Conservation (phyloP, 2,888 invertebrate species). For the Clostera curtula region DNA sequence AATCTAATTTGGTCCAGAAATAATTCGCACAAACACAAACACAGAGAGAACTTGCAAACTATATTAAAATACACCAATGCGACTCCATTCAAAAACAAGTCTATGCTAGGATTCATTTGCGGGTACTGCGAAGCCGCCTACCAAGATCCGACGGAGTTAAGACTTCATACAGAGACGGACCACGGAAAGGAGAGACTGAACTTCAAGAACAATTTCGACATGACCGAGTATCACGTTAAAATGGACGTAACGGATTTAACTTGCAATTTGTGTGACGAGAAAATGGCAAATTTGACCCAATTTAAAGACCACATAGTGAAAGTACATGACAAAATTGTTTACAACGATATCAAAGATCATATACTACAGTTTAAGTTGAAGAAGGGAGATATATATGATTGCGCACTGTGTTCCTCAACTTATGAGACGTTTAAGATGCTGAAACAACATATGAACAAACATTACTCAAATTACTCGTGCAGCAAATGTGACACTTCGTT, state of each 20-base stretch:
- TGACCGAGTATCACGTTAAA: slow-evolving; percentile 43
- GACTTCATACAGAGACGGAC: slow-evolving; percentile 27
- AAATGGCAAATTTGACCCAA: slow-evolving; percentile 26
- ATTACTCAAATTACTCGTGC: slow-evolving; percentile 53
- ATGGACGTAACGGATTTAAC: slow-evolving; percentile 37
- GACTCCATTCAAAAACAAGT: slow-evolving; percentile 49
- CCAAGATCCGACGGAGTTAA: slow-evolving; percentile 47
- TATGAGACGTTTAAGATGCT: slow-evolving; percentile 64
- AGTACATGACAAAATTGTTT: slow-evolving; percentile 32
- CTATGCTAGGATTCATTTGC: slow-evolving; percentile 45
- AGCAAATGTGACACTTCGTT: slow-evolving; percentile 43
- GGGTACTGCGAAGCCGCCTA: slow-evolving; percentile 44
- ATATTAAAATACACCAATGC: slow-evolving; percentile 51
- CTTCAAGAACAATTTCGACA: slow-evolving; percentile 38
- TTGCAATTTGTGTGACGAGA: slow-evolving; percentile 38
- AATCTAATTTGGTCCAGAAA: slow-evolving; percentile 30
- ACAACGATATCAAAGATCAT: slow-evolving; percentile 53
- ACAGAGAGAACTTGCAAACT: slow-evolving; percentile 42
- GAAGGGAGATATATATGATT: slow-evolving; percentile 50
- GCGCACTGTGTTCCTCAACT: slow-evolving; percentile 45
- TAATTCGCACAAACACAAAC: slow-evolving; percentile 37
- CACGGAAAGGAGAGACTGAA: slow-evolving; percentile 38
- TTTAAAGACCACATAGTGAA: slow-evolving; percentile 46
- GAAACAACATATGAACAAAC: slow-evolving; percentile 61
- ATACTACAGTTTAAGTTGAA: slow-evolving; percentile 52